Base-by-base conservation (phyloP, 2,888 invertebrate genomes). In the Lucinisca nassula region DNA sequence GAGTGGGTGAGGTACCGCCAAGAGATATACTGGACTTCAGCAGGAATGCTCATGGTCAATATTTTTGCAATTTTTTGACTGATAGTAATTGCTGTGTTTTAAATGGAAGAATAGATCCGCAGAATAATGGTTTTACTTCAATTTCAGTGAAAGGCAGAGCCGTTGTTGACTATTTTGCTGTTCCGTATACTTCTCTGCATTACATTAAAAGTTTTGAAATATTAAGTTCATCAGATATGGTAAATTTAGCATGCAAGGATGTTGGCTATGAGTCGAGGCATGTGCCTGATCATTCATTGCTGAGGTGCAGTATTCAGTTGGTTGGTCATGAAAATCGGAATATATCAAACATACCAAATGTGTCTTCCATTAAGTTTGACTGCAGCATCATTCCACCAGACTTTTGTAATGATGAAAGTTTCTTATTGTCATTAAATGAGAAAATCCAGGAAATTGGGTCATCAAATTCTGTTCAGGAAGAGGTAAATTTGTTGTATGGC, bases 21-120 rank as follows among this genome's bases (percentile, higher is more conserved):
- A 73, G 84, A 61, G 40, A 84, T 74, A 30, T 84, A 10, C 17
- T 78, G 32, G 77, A 78, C 49, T 37, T 49, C 61, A 61, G 61
- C 17, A 61, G 30, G 30, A 24, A 61, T 61, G 61, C 61, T 61
- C 61, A 61, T 61, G 61, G 61, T 61, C 61, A 61, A 30, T 61
- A 61, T 30, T 61, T 61, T 27, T 61, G 61, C 21, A 30, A 61
- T 24, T 55, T 55, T 21, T 55, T 55, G 12, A 67, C 21, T 27
- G 30, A 67, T 30, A 67, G 67, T 32, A 32, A 32, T 67, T 67
- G 30, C 21, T 67, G 35, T 73, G 24, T 73, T 40, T n/a, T 73
- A 73, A 73, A 73, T 73, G 74, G 74, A 24, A 73, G 74, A 38
- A 38, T 61, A 61, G 61, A 61, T 61, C 3, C 27, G 6, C 61